Conservation (phyloP, 2,888 invertebrate genomes). For the Sepiola atlantica region DNA sequence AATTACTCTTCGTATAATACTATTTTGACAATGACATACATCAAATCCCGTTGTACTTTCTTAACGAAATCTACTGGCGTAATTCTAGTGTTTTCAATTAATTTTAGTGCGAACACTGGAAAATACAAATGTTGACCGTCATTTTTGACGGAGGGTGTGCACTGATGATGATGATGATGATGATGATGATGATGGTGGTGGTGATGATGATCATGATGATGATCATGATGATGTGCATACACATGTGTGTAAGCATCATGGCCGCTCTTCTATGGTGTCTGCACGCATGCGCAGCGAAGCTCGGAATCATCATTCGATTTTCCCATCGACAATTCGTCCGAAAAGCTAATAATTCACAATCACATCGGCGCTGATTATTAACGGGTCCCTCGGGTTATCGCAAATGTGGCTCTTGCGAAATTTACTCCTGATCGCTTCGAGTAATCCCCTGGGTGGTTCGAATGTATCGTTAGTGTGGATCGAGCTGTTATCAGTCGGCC, state of each 20-base stretch:
- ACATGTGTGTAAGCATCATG: neutral
- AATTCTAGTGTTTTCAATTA: too few relatives aligned
- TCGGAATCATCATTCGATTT: neutral
- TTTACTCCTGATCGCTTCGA: neutral
- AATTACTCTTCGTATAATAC: too few relatives aligned
- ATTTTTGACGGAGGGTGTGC: too few relatives aligned
- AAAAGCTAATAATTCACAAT: conserved; percentile 16
- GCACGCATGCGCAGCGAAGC: neutral
- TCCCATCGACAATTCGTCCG: neutral
- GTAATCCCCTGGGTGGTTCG: too few relatives aligned
- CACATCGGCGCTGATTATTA: conserved; percentile 15
- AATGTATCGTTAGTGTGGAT: neutral
- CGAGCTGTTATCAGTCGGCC: neutral
- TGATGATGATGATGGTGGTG: too few relatives aligned
- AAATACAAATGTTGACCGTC: too few relatives aligned
- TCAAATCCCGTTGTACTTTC: too few relatives aligned
- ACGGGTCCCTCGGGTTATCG: neutral
- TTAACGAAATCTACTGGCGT: too few relatives aligned
- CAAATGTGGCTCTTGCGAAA: conserved; percentile 4
- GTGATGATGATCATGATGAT: too few relatives aligned
- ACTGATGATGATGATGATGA: too few relatives aligned
- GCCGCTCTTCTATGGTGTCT: neutral
- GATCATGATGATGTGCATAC: neutral
- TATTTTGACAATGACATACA: too few relatives aligned
- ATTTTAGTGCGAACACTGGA: too few relatives aligned